Evolutionary conservation across 1,140 invertebrate species (phyloP), one percentile per base, ranked within the genome.

Genomic region (Drosophila insularis): DNA sequence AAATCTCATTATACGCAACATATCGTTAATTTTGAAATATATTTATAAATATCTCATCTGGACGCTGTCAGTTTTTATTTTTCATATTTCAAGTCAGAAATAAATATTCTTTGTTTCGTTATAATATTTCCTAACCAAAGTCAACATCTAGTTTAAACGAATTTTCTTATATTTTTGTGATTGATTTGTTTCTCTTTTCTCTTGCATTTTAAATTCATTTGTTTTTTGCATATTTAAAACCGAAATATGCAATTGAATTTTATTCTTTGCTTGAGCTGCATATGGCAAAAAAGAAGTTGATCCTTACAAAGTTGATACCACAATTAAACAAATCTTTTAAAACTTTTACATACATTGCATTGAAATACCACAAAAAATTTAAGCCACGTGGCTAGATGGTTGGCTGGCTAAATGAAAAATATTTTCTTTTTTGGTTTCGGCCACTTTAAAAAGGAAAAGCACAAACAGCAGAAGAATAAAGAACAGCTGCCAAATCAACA

Each of bases 401-500:
- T 35, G 35, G 11, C 11, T 37, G 3, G 35, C 43, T 50, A 50
- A 17, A 50, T 17, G 17, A 50, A 50, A 50, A 50, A 50, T 50
- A 21, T 50, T 50, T 50, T 50, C 10, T 11, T 21, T 50, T 35
- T 35, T 35, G 32, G 32, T 35, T 50, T 50, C 11, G 43, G 17
- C 54, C 54, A 56, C 54, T 56, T 35, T 56, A 55, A 55, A 58
- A 58, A 56, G 8, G 6, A 55, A 58, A 58, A 35, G 23, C 55
- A 58, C 32, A 58, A 58, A 35, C 35, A 37, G 50, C 31, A 58
- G 55, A 37, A 58, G 31, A 58, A 35, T 35, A 31, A 37, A 43
- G 64, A 73, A 23, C 71, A 63, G 67, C 67, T 59, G 60, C 71
- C 68, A 72, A 72, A 72, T 63, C 70, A 58, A 68, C 50, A 39